Evolutionary conservation across 2,113 vertebrate species (phyloP), one percentile per base, ranked within the genome.

Genomic region (Oriolus oriolus): DNA sequence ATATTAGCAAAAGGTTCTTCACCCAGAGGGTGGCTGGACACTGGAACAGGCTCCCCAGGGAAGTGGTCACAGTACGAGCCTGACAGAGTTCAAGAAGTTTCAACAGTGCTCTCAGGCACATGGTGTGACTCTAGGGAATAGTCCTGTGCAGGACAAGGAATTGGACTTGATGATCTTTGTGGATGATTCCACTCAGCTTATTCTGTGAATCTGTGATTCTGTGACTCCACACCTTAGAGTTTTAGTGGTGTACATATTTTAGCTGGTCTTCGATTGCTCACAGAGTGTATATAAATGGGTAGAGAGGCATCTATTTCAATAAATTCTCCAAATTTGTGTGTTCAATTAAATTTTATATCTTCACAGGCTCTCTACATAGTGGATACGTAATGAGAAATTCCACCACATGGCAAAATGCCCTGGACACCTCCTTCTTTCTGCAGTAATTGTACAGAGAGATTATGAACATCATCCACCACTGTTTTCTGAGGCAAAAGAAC

Each of bases 101-200:
- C 35, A 11, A 57, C 26, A 54, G 4, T 4, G 0, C 4, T 35
- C 20, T 42, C 10, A 6, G 20, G 35, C 13, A 35, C 4, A 1
- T 21, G 14, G 14, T 37, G 14, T 27, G 27, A 45, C 31, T 66
- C 31, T 12, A 22, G 7, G 4, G 16, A 9, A 17, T 35, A 7
- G 6, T 6, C 14, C 31, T 52, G 26, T 22, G 31, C 16, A 27
- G 37, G 14, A 9, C 11, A 5, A 44, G 31, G 21, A 44, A 35
- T 3, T 59, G 17, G 9, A 4, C 6, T 57, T 35, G 52, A 49
- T 41, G 26, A 42, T 56, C 13, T 20, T 35, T 66, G 60, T 35
- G 21, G 16, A 35, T 57, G 31, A 42, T 37, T 27, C 45, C 44
- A 8, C 11, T 44, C 13, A 27, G 14, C 4, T 37, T 68, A 23